A percentile compares a stretch with the other conserved stretches of the same genome.
phyloP scores from a whole-genome alignment of 2,888 invertebrate genomes.

The Isoperla grammatica region DNA sequence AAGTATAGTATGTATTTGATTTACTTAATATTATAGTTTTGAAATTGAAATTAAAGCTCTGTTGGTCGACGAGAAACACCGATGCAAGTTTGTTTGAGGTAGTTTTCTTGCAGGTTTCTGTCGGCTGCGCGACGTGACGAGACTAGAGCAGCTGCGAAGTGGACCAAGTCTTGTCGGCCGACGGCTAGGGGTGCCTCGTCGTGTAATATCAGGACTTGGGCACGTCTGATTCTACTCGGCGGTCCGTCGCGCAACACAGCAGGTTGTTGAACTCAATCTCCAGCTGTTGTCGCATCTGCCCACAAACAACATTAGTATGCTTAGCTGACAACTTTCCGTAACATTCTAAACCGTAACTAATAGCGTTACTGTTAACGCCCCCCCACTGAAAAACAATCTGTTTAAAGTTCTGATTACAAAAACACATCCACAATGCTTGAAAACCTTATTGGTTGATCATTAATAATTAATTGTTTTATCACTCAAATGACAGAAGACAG shows the following conservation, averaged over 20 bases:
- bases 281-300: conserved; percentile 81
- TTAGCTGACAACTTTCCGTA: too few species aligned
- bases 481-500: too few species aligned
- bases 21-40: conserved; percentile 24
- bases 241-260: conserved; percentile 77
- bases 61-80: conserved; percentile 20
- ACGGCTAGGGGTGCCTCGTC: conserved; percentile 32
- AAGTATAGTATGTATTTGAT: conserved; percentile 15
- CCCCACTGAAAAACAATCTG: too few species aligned
- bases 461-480: too few species aligned
- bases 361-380: too few species aligned
- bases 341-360: too few species aligned
- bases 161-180: conserved; percentile 14
- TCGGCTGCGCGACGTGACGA: too few species aligned
- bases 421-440: too few species aligned
- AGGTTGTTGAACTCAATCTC: conserved; percentile 89
- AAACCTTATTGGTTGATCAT: too few species aligned
- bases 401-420: too few species aligned
- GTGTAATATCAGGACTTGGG: conserved; percentile 48
- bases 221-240: conserved; percentile 52
- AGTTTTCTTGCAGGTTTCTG: background rate
- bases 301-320: too few species aligned
- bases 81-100: conserved; percentile 16
- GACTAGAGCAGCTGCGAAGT: conserved; percentile 15
- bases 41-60: conserved; percentile 21